A percentile compares a stretch with the other conserved stretches of the same genome.
These are phyloP conservation scores for Halesus radiatus DNA, from an alignment of 1,140 invertebrate species.

Conservation along the genomic window DNA sequence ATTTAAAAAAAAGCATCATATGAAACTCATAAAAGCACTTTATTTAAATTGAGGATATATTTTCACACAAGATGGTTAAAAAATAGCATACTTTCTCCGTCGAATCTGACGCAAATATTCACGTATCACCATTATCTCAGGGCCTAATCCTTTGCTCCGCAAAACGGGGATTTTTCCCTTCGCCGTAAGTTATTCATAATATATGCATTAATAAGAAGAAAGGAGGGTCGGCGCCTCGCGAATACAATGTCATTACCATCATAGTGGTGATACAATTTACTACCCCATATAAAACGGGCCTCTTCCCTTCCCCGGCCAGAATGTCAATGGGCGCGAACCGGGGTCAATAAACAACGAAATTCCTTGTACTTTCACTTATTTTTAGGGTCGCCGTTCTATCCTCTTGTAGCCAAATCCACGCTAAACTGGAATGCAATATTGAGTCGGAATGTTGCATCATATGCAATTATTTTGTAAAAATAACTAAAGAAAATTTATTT, in stretches of 20 bases:
- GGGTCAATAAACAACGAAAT: slow-evolving; percentile 38
- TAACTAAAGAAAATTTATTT: too few relatives aligned
- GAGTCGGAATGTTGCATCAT: too few relatives aligned
- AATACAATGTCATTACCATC: slow-evolving; percentile 39
- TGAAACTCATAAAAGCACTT: too few relatives aligned
- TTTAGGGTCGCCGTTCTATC: neutral
- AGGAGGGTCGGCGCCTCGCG: neutral
- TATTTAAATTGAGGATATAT: too few relatives aligned
- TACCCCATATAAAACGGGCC: slow-evolving; percentile 22
- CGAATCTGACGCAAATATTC: neutral
- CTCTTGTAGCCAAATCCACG: too few relatives aligned
- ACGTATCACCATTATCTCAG: slow-evolving; percentile 30
- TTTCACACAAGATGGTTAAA: too few relatives aligned
- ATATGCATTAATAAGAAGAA: slow-evolving; percentile 41
- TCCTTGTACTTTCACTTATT: slow-evolving; percentile 17
- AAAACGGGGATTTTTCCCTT: neutral
- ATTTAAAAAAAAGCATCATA: too few relatives aligned
- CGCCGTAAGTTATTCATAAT: slow-evolving; percentile 36
- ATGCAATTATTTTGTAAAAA: too few relatives aligned
- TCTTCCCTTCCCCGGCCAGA: slow-evolving; percentile 1
- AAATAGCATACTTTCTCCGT: neutral
- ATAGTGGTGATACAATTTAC: slow-evolving; percentile 47
- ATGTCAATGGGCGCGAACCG: slow-evolving; percentile 36
- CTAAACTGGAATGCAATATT: too few relatives aligned
- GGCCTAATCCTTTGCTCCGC: slow-evolving; percentile 31